Conservation (phyloP, 2,113 vertebrate species). For the Rhombomys opimus region DNA sequence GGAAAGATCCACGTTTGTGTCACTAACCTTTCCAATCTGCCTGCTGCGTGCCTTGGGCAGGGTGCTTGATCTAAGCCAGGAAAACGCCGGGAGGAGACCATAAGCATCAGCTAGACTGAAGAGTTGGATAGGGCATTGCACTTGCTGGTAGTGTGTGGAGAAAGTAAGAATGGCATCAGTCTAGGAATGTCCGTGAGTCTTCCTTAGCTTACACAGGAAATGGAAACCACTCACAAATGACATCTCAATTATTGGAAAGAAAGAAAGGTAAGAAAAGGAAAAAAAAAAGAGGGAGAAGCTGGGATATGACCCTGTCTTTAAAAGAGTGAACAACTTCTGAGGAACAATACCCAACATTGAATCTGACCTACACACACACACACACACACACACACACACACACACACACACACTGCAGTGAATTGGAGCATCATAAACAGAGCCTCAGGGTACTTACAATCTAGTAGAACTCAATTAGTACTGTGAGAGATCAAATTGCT, state of each 20-base stretch:
- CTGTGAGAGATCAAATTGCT: background rate
- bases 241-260: background rate
- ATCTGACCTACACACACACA: no score
- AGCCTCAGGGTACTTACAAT: background rate
- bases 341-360: background rate
- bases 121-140: background rate
- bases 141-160: background rate
- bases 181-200: background rate
- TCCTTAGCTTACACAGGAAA: background rate
- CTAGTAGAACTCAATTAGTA: background rate
- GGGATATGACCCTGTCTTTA: background rate
- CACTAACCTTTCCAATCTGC: background rate
- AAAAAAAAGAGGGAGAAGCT: background rate
- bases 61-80: background rate
- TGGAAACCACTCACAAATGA: background rate
- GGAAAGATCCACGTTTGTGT: background rate
- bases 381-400: background rate
- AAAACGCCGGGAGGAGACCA: background rate
- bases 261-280: background rate
- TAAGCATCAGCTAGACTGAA: background rate
- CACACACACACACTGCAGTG: background rate
- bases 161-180: background rate
- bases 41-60: background rate
- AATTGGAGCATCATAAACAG: background rate
- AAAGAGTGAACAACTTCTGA: background rate